Evolutionary conservation across 2,888 invertebrate species (phyloP).

Genomic region (Andrena chrysosceles): DNA sequence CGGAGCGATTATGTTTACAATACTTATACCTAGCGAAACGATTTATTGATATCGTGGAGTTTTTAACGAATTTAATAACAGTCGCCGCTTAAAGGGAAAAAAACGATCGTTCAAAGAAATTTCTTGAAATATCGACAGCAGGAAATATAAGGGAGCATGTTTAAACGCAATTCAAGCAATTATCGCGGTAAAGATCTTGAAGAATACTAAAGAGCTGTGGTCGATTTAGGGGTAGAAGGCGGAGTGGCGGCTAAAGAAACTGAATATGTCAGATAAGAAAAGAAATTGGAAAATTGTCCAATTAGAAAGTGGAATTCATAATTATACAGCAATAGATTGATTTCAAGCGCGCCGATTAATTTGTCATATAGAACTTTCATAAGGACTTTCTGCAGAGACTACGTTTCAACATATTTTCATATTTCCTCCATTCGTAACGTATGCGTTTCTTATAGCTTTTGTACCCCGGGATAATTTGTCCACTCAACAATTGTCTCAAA

Average conservation of each 20-base stretch:
- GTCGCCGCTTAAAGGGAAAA: constrained; percentile 13
- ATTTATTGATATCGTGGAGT: constrained; percentile 62
- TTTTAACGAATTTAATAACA: constrained; percentile 66
- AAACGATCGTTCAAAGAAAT: constrained; percentile 58
- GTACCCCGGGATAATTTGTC: constrained; percentile 72
- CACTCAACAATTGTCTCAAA: constrained; percentile 81
- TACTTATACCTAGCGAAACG: constrained; percentile 63
- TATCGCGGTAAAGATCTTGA: constrained; percentile 32
- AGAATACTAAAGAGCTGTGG: constrained; percentile 42
- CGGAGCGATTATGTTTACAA: constrained; percentile 71
- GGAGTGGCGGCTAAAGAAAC: constrained; percentile 24
- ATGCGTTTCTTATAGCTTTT: constrained; percentile 77
- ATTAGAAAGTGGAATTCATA: constrained; percentile 48
- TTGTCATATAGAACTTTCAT: too few relatives aligned
- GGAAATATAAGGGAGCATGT: constrained; percentile 28
- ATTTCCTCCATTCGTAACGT: constrained; percentile 66
- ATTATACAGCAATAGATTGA: constrained; percentile 51
- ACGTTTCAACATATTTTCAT: constrained; percentile 63
- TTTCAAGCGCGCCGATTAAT: constrained; percentile 60
- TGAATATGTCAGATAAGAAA: constrained; percentile 42
- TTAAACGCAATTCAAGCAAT: constrained; percentile 32
- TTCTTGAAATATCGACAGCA: constrained; percentile 48
- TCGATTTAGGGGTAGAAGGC: constrained; percentile 36
- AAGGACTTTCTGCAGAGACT: constrained; percentile 57
- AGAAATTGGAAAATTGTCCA: constrained; percentile 36